Evolutionary conservation across 2,113 vertebrate genomes (phyloP).

Genomic region (Halcyon senegalensis): DNA sequence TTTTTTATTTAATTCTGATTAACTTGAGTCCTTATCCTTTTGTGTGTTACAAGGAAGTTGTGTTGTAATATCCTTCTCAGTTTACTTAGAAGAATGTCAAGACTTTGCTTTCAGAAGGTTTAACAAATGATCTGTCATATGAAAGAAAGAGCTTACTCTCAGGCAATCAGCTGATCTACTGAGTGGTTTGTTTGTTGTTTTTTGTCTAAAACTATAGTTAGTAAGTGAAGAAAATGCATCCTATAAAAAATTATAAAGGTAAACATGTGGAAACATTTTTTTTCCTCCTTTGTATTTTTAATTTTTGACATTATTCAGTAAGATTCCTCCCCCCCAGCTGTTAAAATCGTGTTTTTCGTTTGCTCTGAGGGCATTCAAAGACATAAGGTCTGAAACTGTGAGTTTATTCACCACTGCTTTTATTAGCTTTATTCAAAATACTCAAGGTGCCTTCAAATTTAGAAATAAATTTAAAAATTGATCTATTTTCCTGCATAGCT

Average conservation of each 20-base stretch:
- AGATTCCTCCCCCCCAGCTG: neutral
- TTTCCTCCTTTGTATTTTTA: neutral
- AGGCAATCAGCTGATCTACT: neutral
- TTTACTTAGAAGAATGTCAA: neutral
- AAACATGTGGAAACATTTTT: accelerated
- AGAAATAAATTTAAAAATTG: neutral
- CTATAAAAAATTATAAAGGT: neutral
- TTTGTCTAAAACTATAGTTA: neutral
- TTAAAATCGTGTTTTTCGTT: neutral
- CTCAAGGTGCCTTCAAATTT: neutral
- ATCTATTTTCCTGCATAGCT: neutral
- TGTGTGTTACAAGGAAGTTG: neutral
- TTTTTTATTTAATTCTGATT: neutral
- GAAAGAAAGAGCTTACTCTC: neutral
- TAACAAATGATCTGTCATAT: neutral
- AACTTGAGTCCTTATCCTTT: neutral
- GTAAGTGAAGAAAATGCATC: neutral
- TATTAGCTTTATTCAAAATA: neutral
- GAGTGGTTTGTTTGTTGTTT: neutral
- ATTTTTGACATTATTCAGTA: neutral
- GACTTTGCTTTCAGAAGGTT: neutral
- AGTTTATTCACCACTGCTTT: neutral
- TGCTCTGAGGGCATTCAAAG: neutral
- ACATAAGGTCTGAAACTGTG: neutral
- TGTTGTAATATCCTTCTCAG: neutral